These are phyloP conservation scores for Diploscapter pachys DNA, from an alignment of 1,140 invertebrate species.

Conservation along the genomic window DNA sequence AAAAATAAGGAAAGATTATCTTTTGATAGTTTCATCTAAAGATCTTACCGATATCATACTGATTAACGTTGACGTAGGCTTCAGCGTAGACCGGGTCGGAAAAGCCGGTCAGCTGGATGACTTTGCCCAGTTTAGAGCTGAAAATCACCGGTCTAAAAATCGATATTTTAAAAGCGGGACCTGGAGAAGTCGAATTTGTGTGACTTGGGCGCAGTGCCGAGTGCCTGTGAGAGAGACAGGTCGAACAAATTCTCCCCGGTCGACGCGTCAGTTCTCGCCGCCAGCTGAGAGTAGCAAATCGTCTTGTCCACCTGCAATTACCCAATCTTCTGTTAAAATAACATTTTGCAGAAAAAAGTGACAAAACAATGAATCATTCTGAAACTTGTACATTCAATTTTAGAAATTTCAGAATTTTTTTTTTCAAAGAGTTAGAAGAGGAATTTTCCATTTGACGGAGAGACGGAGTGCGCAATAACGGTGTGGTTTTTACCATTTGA, in stretches of 20 bases:
- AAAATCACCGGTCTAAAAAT: neutral
- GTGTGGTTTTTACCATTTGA: no score
- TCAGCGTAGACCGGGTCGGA: conserved; percentile 98
- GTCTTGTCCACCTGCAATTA: conserved; percentile 78
- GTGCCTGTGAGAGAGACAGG: conserved; percentile 83
- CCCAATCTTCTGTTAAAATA: conserved; percentile 40
- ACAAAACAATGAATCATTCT: neutral
- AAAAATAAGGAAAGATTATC: neutral
- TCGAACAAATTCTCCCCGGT: conserved; percentile 85
- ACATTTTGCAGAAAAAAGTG: conserved; percentile 62
- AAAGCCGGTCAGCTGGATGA: conserved; percentile 96
- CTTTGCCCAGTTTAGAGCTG: conserved; percentile 69
- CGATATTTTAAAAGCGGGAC: neutral
- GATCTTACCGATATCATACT: conserved; percentile 79
- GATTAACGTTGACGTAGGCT: conserved; percentile 97
- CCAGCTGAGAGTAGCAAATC: conserved; percentile 79
- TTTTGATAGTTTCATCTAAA: neutral
- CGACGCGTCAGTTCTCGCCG: conserved; percentile 67
- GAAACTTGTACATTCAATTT: no score
- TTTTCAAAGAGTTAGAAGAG: no score
- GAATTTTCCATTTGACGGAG: no score
- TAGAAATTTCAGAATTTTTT: no score
- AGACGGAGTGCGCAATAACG: no score
- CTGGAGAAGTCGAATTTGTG: conserved; percentile 65
- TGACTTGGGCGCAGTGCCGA: conserved; percentile 69